A percentile compares a stretch with the other conserved stretches of the same genome.
These are phyloP conservation scores for Leptobrachium ailaonicum DNA, from an alignment of 2,113 vertebrate species.

Conservation along the genomic window DNA sequence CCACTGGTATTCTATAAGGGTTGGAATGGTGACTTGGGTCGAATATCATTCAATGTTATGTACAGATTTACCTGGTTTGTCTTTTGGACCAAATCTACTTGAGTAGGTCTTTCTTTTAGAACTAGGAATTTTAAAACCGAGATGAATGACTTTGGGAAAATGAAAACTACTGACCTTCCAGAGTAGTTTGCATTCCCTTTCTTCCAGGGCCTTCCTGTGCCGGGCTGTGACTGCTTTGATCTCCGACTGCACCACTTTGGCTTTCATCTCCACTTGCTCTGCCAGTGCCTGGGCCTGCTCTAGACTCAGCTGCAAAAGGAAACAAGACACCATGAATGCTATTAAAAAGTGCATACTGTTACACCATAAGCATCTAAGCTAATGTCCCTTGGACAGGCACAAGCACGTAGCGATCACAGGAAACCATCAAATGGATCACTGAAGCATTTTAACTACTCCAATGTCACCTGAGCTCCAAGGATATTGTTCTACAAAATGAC, in stretches of 20 bases:
- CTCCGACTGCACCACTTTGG: constrained; percentile 93
- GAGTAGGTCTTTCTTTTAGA: no score
- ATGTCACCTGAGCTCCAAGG: no score
- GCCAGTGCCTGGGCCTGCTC: constrained; percentile 96
- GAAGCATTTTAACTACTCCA: neutral
- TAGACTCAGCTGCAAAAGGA: constrained; percentile 82
- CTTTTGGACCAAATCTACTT: no score
- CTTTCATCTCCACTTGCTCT: constrained; percentile 96
- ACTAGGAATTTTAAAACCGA: no score
- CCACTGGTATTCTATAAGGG: no score
- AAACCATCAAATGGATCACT: neutral
- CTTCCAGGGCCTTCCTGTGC: constrained; percentile 94
- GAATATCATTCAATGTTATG: no score
- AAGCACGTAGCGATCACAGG: constrained; percentile 28
- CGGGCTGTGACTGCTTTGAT: constrained; percentile 91
- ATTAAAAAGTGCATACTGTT: constrained; percentile 8
- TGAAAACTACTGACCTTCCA: constrained; percentile 83
- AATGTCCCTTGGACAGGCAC: constrained; percentile 15
- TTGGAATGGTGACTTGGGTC: no score
- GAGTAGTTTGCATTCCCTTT: constrained; percentile 92
- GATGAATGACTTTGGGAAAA: no score
- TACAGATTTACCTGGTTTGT: no score
- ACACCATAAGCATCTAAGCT: constrained; percentile 6
- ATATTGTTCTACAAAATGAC: no score
- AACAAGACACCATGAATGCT: constrained; percentile 3